Base-by-base conservation (phyloP, 2,888 invertebrate species). In the Ormyrus thymus region DNA sequence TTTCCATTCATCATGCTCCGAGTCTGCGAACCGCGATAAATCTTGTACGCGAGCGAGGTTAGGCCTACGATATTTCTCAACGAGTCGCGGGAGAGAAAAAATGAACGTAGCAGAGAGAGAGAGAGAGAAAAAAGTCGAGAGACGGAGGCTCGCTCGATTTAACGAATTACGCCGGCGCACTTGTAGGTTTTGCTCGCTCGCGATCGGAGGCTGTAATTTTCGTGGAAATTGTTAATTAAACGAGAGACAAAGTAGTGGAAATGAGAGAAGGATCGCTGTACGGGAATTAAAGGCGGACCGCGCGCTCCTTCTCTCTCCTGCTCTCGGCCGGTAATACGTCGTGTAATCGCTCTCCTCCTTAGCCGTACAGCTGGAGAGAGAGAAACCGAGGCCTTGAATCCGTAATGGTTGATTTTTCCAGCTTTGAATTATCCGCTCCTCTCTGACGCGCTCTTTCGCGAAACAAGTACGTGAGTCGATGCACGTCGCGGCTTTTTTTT, bases 351-450 rank as follows among this genome's bases (percentile, higher is more conserved):
- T 81, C 77, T 78, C 74, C 29, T 29, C 29, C 29, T 29, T 29
- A 29, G 29, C 29, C 29, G 29, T 29, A 29, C 29, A 13, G 13
- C 72, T 56, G 10, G 64, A 72, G 55, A 48, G 45, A 50, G 65
- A 69, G 58, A 43, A 79, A 74, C 81, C 83, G 82, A 82, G 82
- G 82, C 85, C 85, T 85, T 86, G 85, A 85, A 86, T 84, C 81
- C 76, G 80, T 84, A 85, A 86, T 85, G 82, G 83, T 74, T 80
- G 80, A 84, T 85, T 84, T 85, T 86, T 85, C 83, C 81, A 29
- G 79, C 83, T 83, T 70, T 64, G 81, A 84, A 84, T 84, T 84
- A 83, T 84, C 81, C 81, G 81, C 81, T 53, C 46, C 15, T 10
- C 13, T 13, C 50, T 7, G 7, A 13, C 48, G 56, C 62, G 56